Evolutionary conservation across 1,140 invertebrate species (phyloP).

Genomic region (Calosoma granatense): DNA sequence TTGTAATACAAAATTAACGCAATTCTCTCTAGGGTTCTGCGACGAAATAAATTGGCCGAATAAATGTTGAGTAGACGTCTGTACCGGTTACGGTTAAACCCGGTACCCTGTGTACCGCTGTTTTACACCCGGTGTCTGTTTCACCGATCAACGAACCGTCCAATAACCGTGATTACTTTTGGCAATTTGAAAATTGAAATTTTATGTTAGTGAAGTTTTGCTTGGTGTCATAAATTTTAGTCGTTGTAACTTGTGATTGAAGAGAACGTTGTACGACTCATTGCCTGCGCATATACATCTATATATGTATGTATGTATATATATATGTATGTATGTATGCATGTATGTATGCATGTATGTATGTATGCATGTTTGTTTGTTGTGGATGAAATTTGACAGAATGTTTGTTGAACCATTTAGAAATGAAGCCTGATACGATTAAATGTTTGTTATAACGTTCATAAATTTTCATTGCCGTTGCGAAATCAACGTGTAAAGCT

Average conservation of each 20-base stretch:
- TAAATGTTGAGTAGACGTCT: too few species aligned
- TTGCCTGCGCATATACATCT: background rate
- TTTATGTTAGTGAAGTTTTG: slow-evolving; percentile 5
- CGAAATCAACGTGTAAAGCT: slow-evolving; percentile 1
- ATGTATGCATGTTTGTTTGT: too few species aligned
- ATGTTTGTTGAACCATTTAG: slow-evolving; percentile 3
- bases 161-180: slow-evolving; percentile 5
- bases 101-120: too few species aligned
- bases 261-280: background rate
- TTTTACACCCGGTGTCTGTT: background rate
- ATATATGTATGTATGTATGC: too few species aligned
- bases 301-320: too few species aligned
- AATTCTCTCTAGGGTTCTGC: too few species aligned
- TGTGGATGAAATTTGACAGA: background rate
- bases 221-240: background rate
- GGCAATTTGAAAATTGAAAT: slow-evolving; percentile 8
- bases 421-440: slow-evolving; percentile 3
- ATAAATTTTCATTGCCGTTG: slow-evolving; percentile 2
- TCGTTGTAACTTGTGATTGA: background rate
- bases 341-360: too few species aligned
- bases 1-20: too few species aligned
- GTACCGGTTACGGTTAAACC: too few species aligned
- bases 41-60: too few species aligned
- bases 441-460: slow-evolving; percentile 6
- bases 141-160: background rate